These are phyloP conservation scores for Junonia oenone DNA, from an alignment of 2,888 invertebrate species.

Conservation along the genomic window DNA sequence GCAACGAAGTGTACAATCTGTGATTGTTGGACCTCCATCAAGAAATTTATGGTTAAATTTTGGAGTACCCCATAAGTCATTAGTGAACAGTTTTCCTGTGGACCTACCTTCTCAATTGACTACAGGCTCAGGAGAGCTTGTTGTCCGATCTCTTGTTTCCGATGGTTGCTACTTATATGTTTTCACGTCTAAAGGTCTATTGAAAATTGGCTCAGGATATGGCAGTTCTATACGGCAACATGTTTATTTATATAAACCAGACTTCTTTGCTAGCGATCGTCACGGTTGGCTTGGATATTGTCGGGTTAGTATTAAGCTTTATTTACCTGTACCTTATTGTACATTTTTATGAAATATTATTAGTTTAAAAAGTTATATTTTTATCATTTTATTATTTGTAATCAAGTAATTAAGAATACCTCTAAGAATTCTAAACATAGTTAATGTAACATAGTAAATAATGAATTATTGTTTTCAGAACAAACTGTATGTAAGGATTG, in stretches of 20 bases:
- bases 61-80: conserved; percentile 89
- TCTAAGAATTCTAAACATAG: too few relatives aligned
- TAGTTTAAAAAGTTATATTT: too few relatives aligned
- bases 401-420: too few relatives aligned
- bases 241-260: conserved; percentile 88
- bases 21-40: conserved; percentile 89
- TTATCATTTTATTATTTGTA: too few relatives aligned
- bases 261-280: conserved; percentile 88
- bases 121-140: conserved; percentile 53
- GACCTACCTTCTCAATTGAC: conserved; percentile 55
- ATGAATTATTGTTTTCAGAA: conserved; percentile 79
- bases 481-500: conserved; percentile 88
- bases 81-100: conserved; percentile 84
- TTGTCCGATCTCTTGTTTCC: conserved; percentile 85
- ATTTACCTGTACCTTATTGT: too few relatives aligned
- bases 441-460: neutral
- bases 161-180: conserved; percentile 95
- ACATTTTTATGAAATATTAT: too few relatives aligned
- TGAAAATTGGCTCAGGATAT: conserved; percentile 97
- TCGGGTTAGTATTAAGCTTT: conserved; percentile 82
- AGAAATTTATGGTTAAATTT: conserved; percentile 93
- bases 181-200: conserved; percentile 89
- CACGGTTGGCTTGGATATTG: conserved; percentile 93
- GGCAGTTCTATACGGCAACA: conserved; percentile 96
- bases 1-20: conserved; percentile 93